A percentile compares a stretch with the other conserved stretches of the same genome.
phyloP scores from a whole-genome alignment of 2,888 invertebrate genomes.

The Neria commutata region DNA sequence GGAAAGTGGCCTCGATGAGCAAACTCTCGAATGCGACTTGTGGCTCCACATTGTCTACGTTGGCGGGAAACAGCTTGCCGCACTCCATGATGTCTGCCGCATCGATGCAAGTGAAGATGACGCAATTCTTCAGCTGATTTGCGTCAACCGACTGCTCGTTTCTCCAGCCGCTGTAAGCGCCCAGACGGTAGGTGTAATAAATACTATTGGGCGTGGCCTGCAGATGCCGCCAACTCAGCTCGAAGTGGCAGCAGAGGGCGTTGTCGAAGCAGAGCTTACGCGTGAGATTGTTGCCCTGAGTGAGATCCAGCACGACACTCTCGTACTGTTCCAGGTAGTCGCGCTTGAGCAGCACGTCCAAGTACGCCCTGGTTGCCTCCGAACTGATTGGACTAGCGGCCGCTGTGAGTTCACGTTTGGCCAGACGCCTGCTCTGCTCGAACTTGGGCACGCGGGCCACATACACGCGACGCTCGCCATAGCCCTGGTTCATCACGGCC shows the following conservation, averaged over 20 bases:
- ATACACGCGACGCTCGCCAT: slow-evolving; percentile 45
- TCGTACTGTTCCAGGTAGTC: slow-evolving; percentile 43
- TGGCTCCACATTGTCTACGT: slow-evolving; percentile 11
- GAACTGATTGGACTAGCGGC: neutral
- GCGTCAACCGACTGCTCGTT: slow-evolving; percentile 54
- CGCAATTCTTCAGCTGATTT: slow-evolving; percentile 62
- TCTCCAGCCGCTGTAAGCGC: slow-evolving; percentile 62
- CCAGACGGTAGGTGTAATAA: slow-evolving; percentile 61
- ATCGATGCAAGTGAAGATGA: slow-evolving; percentile 61
- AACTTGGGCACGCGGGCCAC: slow-evolving; percentile 49
- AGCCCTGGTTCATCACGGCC: slow-evolving; percentile 39
- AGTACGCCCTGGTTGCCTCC: slow-evolving; percentile 4
- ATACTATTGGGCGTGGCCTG: neutral
- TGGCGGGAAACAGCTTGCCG: slow-evolving; percentile 34
- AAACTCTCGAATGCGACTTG: slow-evolving; percentile 39
- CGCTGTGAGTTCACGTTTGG: slow-evolving; percentile 4
- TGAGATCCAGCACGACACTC: slow-evolving; percentile 26
- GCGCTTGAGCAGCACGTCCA: slow-evolving; percentile 39
- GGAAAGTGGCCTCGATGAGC: slow-evolving; percentile 39
- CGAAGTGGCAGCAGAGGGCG: slow-evolving; percentile 48
- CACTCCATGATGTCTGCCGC: slow-evolving; percentile 41
- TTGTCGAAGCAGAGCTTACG: slow-evolving; percentile 30
- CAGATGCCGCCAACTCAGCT: slow-evolving; percentile 33
- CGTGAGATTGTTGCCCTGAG: neutral
- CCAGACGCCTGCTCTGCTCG: neutral